Evolutionary conservation across 2,113 vertebrate genomes (phyloP).

Genomic region (Halichoeres trimaculatus): DNA sequence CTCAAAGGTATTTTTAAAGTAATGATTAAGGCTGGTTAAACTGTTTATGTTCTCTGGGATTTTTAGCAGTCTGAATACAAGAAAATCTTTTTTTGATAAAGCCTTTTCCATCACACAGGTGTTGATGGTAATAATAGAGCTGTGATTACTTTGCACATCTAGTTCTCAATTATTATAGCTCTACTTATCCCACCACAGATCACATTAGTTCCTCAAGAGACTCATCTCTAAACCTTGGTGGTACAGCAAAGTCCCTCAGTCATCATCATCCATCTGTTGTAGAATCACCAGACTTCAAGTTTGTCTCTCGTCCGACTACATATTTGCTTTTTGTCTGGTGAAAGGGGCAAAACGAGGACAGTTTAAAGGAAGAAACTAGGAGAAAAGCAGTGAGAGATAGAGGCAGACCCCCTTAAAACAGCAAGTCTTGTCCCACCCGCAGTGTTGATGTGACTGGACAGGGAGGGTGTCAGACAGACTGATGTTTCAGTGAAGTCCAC

Average conservation of each 20-base stretch:
- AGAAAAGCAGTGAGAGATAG: slow-evolving; percentile 23
- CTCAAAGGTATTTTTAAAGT: background rate
- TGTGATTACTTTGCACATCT: slow-evolving; percentile 29
- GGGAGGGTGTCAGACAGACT: slow-evolving; percentile 44
- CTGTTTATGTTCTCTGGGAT: background rate
- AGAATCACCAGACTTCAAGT: slow-evolving; percentile 5
- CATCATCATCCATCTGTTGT: slow-evolving; percentile 46
- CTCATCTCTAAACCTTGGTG: slow-evolving; percentile 35
- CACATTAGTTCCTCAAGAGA: slow-evolving; percentile 29
- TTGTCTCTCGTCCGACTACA: background rate
- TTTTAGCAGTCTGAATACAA: background rate
- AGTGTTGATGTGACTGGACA: slow-evolving; percentile 40
- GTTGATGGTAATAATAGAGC: slow-evolving; percentile 2
- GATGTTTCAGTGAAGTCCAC: slow-evolving; percentile 30
- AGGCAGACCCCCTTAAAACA: too few species aligned
- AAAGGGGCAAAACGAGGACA: background rate
- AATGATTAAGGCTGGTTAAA: background rate
- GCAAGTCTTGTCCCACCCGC: slow-evolving; percentile 4
- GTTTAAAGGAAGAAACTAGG: slow-evolving; percentile 1
- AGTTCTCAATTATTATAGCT: slow-evolving; percentile 21
- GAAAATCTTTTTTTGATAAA: background rate
- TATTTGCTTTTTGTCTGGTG: background rate
- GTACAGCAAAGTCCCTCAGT: slow-evolving; percentile 19
- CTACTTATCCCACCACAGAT: slow-evolving; percentile 27
- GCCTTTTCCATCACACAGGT: background rate